A percentile compares a stretch with the other conserved stretches of the same genome.
Conservation (phyloP, 2,113 vertebrate genomes). For the Amphiprion ocellaris region DNA sequence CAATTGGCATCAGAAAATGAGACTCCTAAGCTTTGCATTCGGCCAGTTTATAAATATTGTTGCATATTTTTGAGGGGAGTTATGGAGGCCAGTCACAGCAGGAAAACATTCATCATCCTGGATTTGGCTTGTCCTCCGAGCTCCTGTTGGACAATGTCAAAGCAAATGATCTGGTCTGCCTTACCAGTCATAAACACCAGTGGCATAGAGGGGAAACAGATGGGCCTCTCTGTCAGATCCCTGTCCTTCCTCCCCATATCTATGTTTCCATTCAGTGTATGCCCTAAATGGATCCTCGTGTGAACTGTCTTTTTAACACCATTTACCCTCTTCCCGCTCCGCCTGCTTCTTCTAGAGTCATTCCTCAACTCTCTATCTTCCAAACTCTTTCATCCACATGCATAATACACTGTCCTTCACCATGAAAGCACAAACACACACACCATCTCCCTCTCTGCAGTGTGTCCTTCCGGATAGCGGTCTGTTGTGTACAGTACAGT, state of each 20-base stretch:
- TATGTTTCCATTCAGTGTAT: conserved; percentile 47
- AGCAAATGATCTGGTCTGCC: conserved; percentile 55
- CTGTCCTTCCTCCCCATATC: conserved; percentile 49
- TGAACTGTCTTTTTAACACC: conserved; percentile 25
- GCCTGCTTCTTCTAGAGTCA: conserved; percentile 20
- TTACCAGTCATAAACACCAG: conserved; percentile 61
- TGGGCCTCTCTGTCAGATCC: conserved; percentile 71
- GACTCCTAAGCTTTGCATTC: neutral
- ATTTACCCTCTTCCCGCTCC: conserved; percentile 22
- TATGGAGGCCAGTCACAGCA: conserved; percentile 41
- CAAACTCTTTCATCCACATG: neutral
- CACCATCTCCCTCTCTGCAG: conserved; percentile 47
- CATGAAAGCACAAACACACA: neutral
- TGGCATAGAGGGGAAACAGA: conserved; percentile 68
- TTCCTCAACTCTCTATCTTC: conserved; percentile 18
- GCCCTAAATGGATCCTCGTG: conserved; percentile 31
- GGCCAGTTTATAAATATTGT: neutral
- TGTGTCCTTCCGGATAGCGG: conserved; percentile 57
- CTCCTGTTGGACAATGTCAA: conserved; percentile 59
- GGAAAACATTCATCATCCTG: conserved; percentile 22
- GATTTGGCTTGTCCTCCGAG: conserved; percentile 37
- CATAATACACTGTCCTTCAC: conserved; percentile 1
- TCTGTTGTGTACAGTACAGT: conserved; percentile 74
- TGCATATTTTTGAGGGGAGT: neutral
- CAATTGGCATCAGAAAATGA: neutral